phyloP scores from a whole-genome alignment of 2,113 vertebrate genomes.

The rabbit (Oryctolagus cuniculus) region DNA sequence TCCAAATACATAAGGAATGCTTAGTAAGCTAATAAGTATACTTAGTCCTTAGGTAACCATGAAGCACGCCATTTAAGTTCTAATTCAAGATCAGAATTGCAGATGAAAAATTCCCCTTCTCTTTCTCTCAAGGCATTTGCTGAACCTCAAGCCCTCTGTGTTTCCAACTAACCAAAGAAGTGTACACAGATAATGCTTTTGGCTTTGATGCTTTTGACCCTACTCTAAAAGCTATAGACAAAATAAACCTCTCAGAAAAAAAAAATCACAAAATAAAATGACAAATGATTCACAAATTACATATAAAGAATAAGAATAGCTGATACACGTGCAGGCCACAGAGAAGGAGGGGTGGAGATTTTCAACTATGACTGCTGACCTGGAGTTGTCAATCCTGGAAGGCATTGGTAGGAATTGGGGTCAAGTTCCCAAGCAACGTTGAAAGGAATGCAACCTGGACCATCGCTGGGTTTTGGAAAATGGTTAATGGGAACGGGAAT shows the following conservation, averaged over 20 bases:
- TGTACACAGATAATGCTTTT: neutral
- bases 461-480: neutral
- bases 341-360: neutral
- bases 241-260: constrained; percentile 5
- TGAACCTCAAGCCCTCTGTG: neutral
- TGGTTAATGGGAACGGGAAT: fast-evolving
- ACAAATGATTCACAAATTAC: constrained; percentile 37
- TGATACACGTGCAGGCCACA: neutral
- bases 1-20: constrained; percentile 76
- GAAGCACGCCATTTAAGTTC: constrained; percentile 60
- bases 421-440: neutral
- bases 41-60: constrained; percentile 51
- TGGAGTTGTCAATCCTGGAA: neutral
- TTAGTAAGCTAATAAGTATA: constrained; percentile 65
- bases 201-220: neutral
- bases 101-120: constrained; percentile 51
- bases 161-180: constrained; percentile 22
- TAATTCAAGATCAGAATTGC: constrained; percentile 58
- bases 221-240: neutral
- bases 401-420: neutral
- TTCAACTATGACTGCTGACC: neutral
- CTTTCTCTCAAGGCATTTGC: constrained; percentile 33
- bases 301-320: neutral
- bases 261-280: neutral
- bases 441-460: neutral